Evolutionary conservation across 2,888 invertebrate species (phyloP).

Genomic region (Drosophila colorata): DNA sequence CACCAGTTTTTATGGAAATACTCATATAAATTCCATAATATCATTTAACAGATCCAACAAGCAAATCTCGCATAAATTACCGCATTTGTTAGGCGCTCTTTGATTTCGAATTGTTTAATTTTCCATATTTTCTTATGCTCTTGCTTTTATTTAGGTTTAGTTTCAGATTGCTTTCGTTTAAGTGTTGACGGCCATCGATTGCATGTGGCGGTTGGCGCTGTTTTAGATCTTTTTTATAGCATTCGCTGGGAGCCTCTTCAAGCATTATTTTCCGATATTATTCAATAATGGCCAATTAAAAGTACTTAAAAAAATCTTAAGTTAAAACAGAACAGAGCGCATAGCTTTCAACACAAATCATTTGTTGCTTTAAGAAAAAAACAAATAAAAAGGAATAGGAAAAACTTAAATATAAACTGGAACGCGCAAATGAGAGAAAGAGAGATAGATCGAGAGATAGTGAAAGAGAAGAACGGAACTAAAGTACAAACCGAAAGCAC

Average conservation of each 20-base stretch:
- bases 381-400: constrained; percentile 31
- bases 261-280: constrained; percentile 60
- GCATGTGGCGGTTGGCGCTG: constrained; percentile 58
- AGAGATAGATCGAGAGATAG: constrained; percentile 21
- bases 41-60: constrained; percentile 28
- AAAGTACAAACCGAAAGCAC: constrained; percentile 74
- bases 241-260: constrained; percentile 42
- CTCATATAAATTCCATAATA: constrained; percentile 42
- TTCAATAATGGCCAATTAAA: constrained; percentile 66
- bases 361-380: constrained; percentile 43
- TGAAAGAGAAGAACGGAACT: constrained; percentile 53
- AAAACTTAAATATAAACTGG: constrained; percentile 59
- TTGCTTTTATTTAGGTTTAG: constrained; percentile 39
- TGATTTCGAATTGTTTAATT: constrained; percentile 36
- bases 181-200: constrained; percentile 68
- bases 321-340: constrained; percentile 68
- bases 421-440: constrained; percentile 49
- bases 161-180: constrained; percentile 33
- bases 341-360: constrained; percentile 70
- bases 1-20: constrained; percentile 7
- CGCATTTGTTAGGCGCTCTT: constrained; percentile 34
- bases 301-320: constrained; percentile 58
- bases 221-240: constrained; percentile 58
- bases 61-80: constrained; percentile 23
- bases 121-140: constrained; percentile 38